Evolutionary conservation across 2,888 invertebrate species (phyloP).

Genomic region (Nebria salina): DNA sequence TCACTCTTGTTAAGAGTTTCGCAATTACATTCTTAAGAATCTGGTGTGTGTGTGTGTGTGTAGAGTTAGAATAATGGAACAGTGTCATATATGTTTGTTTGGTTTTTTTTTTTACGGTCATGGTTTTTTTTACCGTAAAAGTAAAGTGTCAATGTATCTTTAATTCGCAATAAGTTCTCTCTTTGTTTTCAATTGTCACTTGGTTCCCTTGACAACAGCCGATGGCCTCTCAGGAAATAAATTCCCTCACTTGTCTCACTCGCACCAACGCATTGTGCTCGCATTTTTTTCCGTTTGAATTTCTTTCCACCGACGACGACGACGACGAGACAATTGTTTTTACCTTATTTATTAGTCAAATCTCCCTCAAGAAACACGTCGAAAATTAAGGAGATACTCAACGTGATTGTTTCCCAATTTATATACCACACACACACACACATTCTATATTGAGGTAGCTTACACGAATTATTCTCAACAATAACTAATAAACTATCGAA

Average conservation of each 20-base stretch:
- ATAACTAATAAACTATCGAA: no score
- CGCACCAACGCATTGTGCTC: not conserved
- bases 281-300: not conserved
- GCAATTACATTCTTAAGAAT: not conserved
- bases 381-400: not conserved
- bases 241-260: not conserved
- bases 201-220: constrained; percentile 1
- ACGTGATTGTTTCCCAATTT: no score
- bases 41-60: no score
- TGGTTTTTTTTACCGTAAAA: not conserved
- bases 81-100: not conserved
- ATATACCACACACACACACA: no score
- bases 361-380: not conserved
- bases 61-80: not conserved
- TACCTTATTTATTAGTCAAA: not conserved
- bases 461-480: no score
- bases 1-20: not conserved
- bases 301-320: not conserved
- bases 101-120: not conserved
- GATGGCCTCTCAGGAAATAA: not conserved
- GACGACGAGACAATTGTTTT: not conserved
- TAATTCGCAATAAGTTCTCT: not conserved
- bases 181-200: constrained; percentile 1
- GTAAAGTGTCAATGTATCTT: not conserved
- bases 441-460: no score